phyloP scores from a whole-genome alignment of 2,888 invertebrate species.

The Phymatocera aterrima region DNA sequence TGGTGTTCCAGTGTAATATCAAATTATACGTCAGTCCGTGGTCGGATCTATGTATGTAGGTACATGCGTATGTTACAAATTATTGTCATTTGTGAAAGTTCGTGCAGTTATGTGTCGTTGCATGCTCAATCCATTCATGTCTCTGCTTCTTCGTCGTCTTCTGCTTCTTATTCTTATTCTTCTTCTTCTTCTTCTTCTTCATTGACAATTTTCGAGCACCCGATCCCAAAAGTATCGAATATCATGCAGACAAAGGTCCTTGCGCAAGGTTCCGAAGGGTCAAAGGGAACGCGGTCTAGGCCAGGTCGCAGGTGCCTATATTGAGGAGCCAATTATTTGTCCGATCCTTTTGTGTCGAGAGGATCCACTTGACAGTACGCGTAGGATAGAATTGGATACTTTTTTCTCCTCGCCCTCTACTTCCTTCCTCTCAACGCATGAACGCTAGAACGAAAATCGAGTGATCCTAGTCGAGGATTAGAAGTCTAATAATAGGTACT shows the following conservation, averaged over 20 bases:
- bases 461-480: neutral
- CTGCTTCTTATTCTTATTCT: constrained; percentile 27
- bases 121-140: neutral
- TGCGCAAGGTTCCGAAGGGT: constrained; percentile 66
- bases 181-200: constrained; percentile 30
- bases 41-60: too few species aligned
- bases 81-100: too few species aligned
- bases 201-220: constrained; percentile 48
- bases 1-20: neutral
- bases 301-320: constrained; percentile 55
- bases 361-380: constrained; percentile 73
- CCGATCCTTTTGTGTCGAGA: constrained; percentile 66
- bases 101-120: neutral
- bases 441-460: constrained; percentile 44
- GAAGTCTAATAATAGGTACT: neutral
- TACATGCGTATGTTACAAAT: neutral
- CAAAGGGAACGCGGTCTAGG: constrained; percentile 59
- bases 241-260: constrained; percentile 62
- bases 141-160: constrained; percentile 18
- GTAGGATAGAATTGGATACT: constrained; percentile 71
- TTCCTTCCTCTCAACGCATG: constrained; percentile 70
- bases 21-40: neutral
- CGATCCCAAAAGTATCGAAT: constrained; percentile 69
- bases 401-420: constrained; percentile 11
- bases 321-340: constrained; percentile 73